Conservation (phyloP, 2,888 invertebrate species). For the Clunio marinus region DNA sequence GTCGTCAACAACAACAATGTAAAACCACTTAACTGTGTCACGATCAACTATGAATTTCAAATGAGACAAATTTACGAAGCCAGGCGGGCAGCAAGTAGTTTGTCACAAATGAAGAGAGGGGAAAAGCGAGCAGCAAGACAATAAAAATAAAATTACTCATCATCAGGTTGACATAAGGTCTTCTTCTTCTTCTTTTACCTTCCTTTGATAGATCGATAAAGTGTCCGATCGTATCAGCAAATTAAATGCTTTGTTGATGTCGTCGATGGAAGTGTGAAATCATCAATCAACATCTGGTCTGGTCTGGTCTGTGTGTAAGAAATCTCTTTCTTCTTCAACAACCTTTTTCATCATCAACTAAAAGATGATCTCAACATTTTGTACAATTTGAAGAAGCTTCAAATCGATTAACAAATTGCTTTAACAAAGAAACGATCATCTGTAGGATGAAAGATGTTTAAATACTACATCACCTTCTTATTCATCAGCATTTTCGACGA, state of each 20-base stretch:
- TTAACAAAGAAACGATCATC: not conserved
- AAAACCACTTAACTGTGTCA: slow-evolving; percentile 34
- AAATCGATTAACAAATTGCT: slow-evolving; percentile 13
- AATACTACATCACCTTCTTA: no score
- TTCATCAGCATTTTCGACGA: no score
- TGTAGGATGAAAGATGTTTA: not conserved
- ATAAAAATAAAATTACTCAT: slow-evolving; percentile 24
- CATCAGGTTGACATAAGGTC: slow-evolving; percentile 1
- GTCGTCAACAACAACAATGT: not conserved
- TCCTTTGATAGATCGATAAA: no score
- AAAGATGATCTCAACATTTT: not conserved
- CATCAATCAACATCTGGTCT: not conserved
- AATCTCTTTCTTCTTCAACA: not conserved
- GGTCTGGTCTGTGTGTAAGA: not conserved
- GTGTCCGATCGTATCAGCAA: not conserved
- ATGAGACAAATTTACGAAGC: slow-evolving; percentile 15
- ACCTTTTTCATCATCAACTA: not conserved
- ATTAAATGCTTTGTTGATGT: not conserved
- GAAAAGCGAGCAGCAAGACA: not conserved
- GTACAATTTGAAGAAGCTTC: slow-evolving; percentile 17
- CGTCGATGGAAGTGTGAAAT: not conserved
- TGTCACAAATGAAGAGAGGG: not conserved
- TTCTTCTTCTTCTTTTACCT: not conserved
- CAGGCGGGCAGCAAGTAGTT: not conserved
- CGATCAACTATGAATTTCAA: slow-evolving; percentile 38